phyloP scores from a whole-genome alignment of 2,797 vertebrate species.

The Gila robusta region DNA sequence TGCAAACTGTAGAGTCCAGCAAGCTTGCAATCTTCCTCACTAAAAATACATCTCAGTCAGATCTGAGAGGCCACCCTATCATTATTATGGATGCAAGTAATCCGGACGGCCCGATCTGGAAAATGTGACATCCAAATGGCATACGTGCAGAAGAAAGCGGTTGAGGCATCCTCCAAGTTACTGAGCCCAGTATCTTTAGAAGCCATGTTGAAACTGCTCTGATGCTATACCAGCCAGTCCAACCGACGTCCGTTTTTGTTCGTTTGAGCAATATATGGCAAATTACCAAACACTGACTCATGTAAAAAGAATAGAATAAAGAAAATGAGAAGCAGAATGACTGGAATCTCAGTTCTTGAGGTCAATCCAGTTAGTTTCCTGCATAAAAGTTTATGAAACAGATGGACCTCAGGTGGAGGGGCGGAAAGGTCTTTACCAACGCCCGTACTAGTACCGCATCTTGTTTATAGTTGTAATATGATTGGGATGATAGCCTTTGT shows the following conservation, averaged over 20 bases:
- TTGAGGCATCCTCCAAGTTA: not conserved
- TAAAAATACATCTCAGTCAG: slow-evolving; percentile 56
- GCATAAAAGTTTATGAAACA: slow-evolving; percentile 9
- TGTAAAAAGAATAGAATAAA: slow-evolving; percentile 32
- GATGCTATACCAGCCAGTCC: slow-evolving; percentile 20
- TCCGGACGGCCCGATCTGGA: slow-evolving; percentile 5
- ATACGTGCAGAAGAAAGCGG: not conserved
- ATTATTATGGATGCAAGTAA: slow-evolving; percentile 52
- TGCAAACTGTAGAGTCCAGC: slow-evolving; percentile 61
- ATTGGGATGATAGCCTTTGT: slow-evolving; percentile 87
- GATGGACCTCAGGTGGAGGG: slow-evolving; percentile 25
- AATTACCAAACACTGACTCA: slow-evolving; percentile 29
- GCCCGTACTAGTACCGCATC: not conserved
- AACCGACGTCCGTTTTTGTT: not conserved
- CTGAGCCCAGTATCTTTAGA: not conserved
- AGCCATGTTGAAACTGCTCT: not conserved
- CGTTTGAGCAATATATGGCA: not conserved
- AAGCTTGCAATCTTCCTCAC: slow-evolving; percentile 57
- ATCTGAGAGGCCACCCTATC: slow-evolving; percentile 39
- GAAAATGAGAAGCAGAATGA: slow-evolving; percentile 35
- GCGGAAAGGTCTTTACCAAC: not conserved
- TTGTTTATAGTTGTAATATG: slow-evolving; percentile 57
- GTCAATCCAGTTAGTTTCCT: slow-evolving; percentile 38
- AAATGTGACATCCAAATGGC: slow-evolving; percentile 27
- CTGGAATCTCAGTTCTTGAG: slow-evolving; percentile 40